Base-by-base conservation (phyloP, 2,888 invertebrate genomes). In the Eurois occulta region DNA sequence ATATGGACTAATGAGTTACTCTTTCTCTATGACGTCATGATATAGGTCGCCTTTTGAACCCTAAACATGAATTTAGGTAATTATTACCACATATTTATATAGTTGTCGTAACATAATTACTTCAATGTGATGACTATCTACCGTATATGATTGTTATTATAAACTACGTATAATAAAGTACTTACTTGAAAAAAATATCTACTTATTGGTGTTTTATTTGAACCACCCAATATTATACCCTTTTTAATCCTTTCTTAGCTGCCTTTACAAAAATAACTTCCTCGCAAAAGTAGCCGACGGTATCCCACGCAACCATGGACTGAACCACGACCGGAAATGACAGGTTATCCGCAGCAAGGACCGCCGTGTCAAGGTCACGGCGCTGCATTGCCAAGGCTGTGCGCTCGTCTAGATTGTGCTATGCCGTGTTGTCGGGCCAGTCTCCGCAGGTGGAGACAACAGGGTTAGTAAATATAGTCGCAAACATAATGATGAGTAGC, bases 81-180 rank as follows among this genome's bases (percentile, higher is more conserved):
- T 82, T 87, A 85, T 82, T 75, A 85, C 78, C 80, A 83, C 68
- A 78, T 60, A 84, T 80, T 77, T 78, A 86, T 55, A 86, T 86
- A 86, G 88, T 86, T 84, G 83, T 84, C 80, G 80, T 86, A 89
- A 84, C 73, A 75, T 80, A 78, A 83, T 81, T 88, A 90, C 87
- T 86, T 84, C 71, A 89, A 89, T 87, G 91, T 91, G 85, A 89
- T 89, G 79, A 89, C 90, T 91, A 91, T 89, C 85, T 90, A 90
- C 89, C 82, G 88, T 92, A 87, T 92, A 92, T 94, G 93, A 94
- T 91, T 93, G 92, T 93, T 92, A 92, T 91, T 90, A 90, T 91
- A 87, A 91, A 92, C 79, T 80, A 86, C 86, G 91, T 80, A 87
- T 86, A 92, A 90, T 92, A 91, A 92, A 91, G 80, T 88, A 88